Evolutionary conservation across 2,113 vertebrate genomes (phyloP).

Genomic region (Lampris megalopsis): DNA sequence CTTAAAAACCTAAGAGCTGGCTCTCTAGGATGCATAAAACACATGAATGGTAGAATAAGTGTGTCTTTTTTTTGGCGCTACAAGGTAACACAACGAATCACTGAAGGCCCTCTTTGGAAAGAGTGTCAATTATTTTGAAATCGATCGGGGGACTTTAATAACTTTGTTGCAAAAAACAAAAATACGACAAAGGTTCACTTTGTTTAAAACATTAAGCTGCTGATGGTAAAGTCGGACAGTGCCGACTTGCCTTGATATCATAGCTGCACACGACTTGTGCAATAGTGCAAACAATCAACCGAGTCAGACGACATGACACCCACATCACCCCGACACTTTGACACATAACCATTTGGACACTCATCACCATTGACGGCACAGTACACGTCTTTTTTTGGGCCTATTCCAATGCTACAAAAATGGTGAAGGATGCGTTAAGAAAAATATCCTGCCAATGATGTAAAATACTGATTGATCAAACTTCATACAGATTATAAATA

Average conservation of each 20-base stretch:
- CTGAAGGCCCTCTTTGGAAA: constrained; percentile 43
- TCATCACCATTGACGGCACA: constrained; percentile 19
- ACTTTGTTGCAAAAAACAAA: constrained; percentile 17
- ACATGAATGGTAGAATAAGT: constrained; percentile 33
- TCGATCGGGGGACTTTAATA: constrained; percentile 2
- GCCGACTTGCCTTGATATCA: constrained; percentile 8
- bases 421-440: constrained; percentile 18
- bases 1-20: constrained; percentile 15
- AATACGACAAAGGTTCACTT: constrained; percentile 14
- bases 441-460: constrained; percentile 49
- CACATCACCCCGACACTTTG: constrained; percentile 5
- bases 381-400: constrained; percentile 23
- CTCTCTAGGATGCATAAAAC: constrained; percentile 22
- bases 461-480: constrained; percentile 76
- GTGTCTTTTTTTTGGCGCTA: constrained; percentile 20
- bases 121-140: constrained; percentile 22
- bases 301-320: constrained; percentile 19
- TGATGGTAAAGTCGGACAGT: neutral
- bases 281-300: constrained; percentile 60
- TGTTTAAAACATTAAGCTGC: neutral
- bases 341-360: constrained; percentile 8
- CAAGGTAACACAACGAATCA: constrained; percentile 4
- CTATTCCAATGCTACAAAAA: constrained; percentile 35
- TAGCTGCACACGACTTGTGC: constrained; percentile 19
- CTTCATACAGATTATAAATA: constrained; percentile 82